Evolutionary conservation across 2,113 vertebrate species (phyloP).

Genomic region (Platysteira castanea): DNA sequence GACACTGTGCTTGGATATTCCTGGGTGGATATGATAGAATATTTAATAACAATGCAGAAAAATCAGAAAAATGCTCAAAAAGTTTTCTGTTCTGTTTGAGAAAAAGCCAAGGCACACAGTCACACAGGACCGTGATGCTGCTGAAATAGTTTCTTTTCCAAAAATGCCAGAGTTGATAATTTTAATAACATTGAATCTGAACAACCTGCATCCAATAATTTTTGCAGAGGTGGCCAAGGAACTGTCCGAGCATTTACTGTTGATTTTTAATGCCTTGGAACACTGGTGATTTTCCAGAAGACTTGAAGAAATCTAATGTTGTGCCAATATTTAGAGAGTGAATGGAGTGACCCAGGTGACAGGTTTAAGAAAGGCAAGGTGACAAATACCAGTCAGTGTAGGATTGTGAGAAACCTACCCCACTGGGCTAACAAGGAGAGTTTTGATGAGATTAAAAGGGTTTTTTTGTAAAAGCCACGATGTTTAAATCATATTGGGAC

Average conservation of each 20-base stretch:
- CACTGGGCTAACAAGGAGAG: not conserved
- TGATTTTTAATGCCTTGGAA: not conserved
- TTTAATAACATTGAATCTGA: not conserved
- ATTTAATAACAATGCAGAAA: not conserved
- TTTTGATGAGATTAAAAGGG: not conserved
- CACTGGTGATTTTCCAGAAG: not conserved
- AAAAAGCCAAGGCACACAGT: not conserved
- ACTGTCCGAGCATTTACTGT: not conserved
- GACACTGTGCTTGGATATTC: not conserved
- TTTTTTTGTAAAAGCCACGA: not conserved
- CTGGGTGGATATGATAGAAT: not conserved
- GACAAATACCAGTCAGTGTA: not conserved
- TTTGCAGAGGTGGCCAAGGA: slow-evolving; percentile 3
- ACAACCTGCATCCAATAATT: not conserved
- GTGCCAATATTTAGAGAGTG: not conserved
- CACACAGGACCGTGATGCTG: not conserved
- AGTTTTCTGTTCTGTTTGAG: not conserved
- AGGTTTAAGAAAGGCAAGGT: not conserved
- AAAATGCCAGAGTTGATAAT: not conserved
- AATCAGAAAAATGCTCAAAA: not conserved
- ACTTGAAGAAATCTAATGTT: not conserved
- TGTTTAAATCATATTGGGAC: not conserved
- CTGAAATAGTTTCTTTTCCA: not conserved
- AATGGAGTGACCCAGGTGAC: not conserved
- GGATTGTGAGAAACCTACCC: not conserved